A percentile compares a stretch with the other conserved stretches of the same genome.
These are phyloP conservation scores for Neodiprion pinetum DNA, from an alignment of 1,140 invertebrate species.

Conservation along the genomic window DNA sequence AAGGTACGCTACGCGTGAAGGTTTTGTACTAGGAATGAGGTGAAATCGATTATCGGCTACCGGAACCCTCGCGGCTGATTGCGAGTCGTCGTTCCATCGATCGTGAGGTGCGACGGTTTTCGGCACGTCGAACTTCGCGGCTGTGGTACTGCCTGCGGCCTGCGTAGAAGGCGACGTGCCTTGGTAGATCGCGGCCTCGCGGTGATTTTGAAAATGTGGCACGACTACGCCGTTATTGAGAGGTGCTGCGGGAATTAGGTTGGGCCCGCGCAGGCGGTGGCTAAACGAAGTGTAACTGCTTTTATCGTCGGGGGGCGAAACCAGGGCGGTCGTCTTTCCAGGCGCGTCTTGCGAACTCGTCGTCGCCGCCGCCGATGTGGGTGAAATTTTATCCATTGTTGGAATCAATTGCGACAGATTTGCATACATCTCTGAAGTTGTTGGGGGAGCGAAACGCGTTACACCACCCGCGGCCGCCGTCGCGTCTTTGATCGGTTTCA, in stretches of 20 bases:
- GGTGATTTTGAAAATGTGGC: neutral
- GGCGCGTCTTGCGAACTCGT: no score
- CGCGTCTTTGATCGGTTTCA: slow-evolving; percentile 37
- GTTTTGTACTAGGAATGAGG: neutral
- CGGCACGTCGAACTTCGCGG: neutral
- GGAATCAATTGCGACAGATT: neutral
- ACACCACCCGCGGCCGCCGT: neutral
- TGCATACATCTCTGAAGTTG: neutral
- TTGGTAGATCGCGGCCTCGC: neutral
- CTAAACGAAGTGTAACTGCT: no score
- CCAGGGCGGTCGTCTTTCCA: no score
- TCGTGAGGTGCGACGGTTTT: neutral
- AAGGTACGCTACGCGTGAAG: neutral
- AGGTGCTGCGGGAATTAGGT: no score
- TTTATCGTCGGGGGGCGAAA: neutral
- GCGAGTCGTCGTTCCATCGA: neutral
- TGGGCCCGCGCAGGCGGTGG: no score
- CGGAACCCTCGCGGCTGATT: neutral
- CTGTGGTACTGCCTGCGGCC: neutral
- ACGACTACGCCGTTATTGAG: neutral
- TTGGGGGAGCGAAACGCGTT: neutral
- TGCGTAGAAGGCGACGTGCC: neutral
- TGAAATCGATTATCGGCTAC: neutral
- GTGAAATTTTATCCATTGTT: no score
- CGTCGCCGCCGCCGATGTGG: no score